Evolutionary conservation across 1,140 invertebrate species (phyloP), one percentile per base, ranked within the genome.

Genomic region (Philaenus spumarius): DNA sequence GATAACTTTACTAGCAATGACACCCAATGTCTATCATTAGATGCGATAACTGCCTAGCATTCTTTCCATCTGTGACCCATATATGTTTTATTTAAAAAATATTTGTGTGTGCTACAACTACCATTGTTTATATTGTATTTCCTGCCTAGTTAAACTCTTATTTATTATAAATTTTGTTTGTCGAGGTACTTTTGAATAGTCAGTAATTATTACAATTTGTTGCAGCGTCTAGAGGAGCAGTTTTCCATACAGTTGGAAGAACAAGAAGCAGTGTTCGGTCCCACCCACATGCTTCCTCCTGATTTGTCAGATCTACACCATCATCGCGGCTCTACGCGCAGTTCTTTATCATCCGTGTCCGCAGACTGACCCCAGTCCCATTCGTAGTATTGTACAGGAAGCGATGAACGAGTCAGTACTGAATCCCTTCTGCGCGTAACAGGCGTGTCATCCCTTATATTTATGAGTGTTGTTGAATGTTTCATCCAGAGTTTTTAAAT

Each of bases 151-250:
- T n/a, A 9, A n/a, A 37, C 7, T 7, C n/a, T 37, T 7, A 37
- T 9, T 37, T 7, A 37, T 37, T n/a, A 37, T n/a, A 37, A 9
- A 37, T n/a, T 7, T 37, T n/a, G 7, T 37, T 7, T 37, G n/a
- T 37, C n/a, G n/a, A n/a, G 35, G n/a, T 7, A 37, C 7, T 37
- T 37, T n/a, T 37, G 7, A 9, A n/a, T 37, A n/a, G n/a, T 9
- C 5, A 11, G 14, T 58, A 54, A 9, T 39, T 56, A 11, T 30
- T 23, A 26, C 20, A 40, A 58, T 12, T 55, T 59, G 53, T 73
- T 79, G 19, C 75, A 93, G 90, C 85, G 81, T 76, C 72, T 94
- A 64, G 90, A 94, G 74, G 89, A 93, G 68, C 86, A 90, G 66
- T 93, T 94, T 71, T 78, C 79, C 52, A 76, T 83, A 59, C 89